These are phyloP conservation scores for Pygathrix nemaeus DNA, from an alignment of 2,113 vertebrate genomes.

Conservation along the genomic window DNA sequence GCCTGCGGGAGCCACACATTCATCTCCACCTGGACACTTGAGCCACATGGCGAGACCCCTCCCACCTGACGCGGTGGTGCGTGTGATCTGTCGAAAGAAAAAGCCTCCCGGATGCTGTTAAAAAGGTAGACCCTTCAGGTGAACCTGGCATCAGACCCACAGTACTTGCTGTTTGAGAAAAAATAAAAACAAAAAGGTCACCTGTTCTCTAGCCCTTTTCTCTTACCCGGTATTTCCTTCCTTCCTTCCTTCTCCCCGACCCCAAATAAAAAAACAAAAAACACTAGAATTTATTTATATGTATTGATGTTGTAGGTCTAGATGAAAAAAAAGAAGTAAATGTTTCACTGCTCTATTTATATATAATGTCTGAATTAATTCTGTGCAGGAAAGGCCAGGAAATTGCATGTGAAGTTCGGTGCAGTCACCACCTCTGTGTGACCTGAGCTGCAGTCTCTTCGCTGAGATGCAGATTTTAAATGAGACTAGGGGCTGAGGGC, in stretches of 20 bases:
- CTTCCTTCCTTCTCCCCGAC: not conserved
- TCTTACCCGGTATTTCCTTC: slow-evolving; percentile 65
- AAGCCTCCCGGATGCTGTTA: slow-evolving; percentile 70
- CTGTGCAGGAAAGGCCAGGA: slow-evolving; percentile 87
- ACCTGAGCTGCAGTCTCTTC: slow-evolving; percentile 72
- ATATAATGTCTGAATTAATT: slow-evolving; percentile 87
- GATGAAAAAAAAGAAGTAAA: slow-evolving; percentile 86
- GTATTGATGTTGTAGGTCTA: slow-evolving; percentile 90
- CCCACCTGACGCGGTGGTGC: not conserved
- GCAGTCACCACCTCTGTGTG: slow-evolving; percentile 73
- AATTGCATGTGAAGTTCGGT: slow-evolving; percentile 83
- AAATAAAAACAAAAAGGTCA: slow-evolving; percentile 47
- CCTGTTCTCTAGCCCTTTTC: slow-evolving; percentile 55
- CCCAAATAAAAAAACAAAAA: slow-evolving; percentile 78
- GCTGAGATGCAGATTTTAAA: slow-evolving; percentile 3
- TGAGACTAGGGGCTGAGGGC: not conserved
- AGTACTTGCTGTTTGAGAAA: slow-evolving; percentile 73
- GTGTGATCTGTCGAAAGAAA: slow-evolving; percentile 57
- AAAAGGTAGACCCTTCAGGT: slow-evolving; percentile 70
- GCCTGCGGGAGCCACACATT: slow-evolving; percentile 14
- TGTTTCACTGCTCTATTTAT: slow-evolving; percentile 89
- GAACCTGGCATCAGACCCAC: slow-evolving; percentile 76
- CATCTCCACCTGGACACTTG: slow-evolving; percentile 56
- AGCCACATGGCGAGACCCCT: slow-evolving; percentile 56
- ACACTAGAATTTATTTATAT: slow-evolving; percentile 92